phyloP scores from a whole-genome alignment of 2,797 vertebrate genomes.

The Otolemur crassicaudatus region DNA sequence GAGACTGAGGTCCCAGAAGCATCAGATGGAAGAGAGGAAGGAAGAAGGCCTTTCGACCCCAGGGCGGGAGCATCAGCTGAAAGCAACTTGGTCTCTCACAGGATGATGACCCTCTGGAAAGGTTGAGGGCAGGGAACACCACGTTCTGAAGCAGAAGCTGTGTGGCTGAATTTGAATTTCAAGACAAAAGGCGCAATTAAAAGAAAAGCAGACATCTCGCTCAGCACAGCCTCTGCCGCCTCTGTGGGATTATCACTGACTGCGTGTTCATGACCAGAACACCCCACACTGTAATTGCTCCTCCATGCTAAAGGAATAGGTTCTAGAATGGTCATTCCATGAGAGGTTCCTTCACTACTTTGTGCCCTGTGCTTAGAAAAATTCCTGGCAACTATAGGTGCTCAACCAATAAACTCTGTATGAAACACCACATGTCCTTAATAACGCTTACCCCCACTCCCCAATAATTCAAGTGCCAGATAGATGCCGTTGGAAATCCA shows the following conservation, averaged over 20 bases:
- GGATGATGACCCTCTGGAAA: background rate
- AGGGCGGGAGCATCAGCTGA: background rate
- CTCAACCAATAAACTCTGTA: background rate
- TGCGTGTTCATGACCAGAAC: background rate
- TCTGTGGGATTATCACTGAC: background rate
- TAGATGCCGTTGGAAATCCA: background rate
- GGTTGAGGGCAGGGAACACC: background rate
- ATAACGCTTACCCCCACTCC: background rate
- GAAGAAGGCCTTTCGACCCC: background rate
- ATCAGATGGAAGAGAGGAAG: background rate
- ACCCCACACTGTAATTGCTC: background rate
- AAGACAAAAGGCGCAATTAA: background rate
- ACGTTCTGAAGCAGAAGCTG: background rate
- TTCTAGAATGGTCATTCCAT: background rate
- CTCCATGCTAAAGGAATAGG: background rate
- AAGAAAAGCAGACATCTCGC: background rate
- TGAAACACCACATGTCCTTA: background rate
- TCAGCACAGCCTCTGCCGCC: background rate
- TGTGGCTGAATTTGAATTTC: background rate
- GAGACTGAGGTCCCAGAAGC: background rate
- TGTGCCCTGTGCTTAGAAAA: background rate
- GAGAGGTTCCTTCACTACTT: background rate
- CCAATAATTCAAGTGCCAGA: background rate
- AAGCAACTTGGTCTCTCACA: background rate
- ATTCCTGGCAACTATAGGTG: background rate